These are phyloP conservation scores for Mesodorylaimus sp. DNA, from an alignment of 2,888 invertebrate genomes.

Conservation along the genomic window DNA sequence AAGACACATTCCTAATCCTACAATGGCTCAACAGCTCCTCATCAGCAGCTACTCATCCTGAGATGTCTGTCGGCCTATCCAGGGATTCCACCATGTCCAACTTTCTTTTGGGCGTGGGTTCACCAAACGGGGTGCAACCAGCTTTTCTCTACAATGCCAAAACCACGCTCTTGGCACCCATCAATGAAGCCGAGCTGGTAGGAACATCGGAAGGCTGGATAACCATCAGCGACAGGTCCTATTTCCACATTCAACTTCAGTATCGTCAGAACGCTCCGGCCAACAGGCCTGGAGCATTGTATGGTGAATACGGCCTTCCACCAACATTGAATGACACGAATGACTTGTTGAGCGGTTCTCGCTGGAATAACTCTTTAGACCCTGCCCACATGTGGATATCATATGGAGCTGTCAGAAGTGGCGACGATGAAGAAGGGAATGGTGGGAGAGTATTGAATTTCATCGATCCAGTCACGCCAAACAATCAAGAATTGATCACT, in stretches of 20 bases:
- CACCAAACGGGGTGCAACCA: too few relatives aligned
- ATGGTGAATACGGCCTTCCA: neutral
- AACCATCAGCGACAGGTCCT: neutral
- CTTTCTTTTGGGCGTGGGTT: too few relatives aligned
- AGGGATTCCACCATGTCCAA: too few relatives aligned
- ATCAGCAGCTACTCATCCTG: too few relatives aligned
- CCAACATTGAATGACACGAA: neutral
- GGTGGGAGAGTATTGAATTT: neutral
- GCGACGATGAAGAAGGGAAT: neutral
- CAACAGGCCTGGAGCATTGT: neutral
- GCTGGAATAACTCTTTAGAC: neutral
- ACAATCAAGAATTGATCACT: neutral
- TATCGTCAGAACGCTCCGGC: neutral
- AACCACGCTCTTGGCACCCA: neutral
- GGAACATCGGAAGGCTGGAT: neutral
- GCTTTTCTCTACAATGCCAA: neutral
- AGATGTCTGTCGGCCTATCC: too few relatives aligned
- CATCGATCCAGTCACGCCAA: neutral
- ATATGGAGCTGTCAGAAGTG: too few relatives aligned
- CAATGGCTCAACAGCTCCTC: too few relatives aligned
- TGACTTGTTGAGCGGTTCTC: neutral
- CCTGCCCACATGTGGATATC: neutral
- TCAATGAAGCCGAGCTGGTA: neutral
- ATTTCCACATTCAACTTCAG: neutral
- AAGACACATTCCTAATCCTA: too few relatives aligned